Evolutionary conservation across 2,888 invertebrate genomes (phyloP).

Genomic region (Stenotaenia linearis): DNA sequence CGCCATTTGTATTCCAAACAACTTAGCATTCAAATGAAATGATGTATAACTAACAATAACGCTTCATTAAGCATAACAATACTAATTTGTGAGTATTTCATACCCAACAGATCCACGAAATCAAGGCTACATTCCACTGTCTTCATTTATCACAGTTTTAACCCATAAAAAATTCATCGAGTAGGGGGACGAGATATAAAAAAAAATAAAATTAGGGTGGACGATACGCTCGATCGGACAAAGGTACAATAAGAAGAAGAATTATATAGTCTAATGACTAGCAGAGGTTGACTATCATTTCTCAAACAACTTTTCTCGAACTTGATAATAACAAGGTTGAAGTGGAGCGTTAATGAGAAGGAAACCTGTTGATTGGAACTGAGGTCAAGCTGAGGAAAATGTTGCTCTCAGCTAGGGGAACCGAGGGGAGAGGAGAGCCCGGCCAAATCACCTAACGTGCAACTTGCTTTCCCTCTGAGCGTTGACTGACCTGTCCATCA

Average conservation of each 20-base stretch:
- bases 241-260: background rate
- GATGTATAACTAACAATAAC: too few species aligned
- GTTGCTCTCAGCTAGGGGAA: background rate
- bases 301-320: conserved; percentile 19
- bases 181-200: background rate
- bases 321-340: conserved; percentile 12
- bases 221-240: background rate
- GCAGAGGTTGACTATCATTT: background rate
- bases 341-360: conserved; percentile 1
- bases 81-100: too few species aligned
- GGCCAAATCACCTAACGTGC: background rate
- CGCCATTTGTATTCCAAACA: too few species aligned
- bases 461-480: conserved; percentile 1
- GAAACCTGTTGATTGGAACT: conserved; percentile 11
- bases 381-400: conserved; percentile 12
- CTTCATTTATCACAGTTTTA: conserved; percentile 1
- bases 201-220: background rate
- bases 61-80: too few species aligned
- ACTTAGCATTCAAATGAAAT: too few species aligned
- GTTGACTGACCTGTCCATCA: conserved; percentile 19
- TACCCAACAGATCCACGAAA: too few species aligned
- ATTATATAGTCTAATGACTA: conserved; percentile 1
- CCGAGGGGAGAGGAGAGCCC: background rate
- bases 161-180: background rate
- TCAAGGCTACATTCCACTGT: background rate